Conservation (phyloP, 1,140 invertebrate genomes). For the Sitophilus oryzae region DNA sequence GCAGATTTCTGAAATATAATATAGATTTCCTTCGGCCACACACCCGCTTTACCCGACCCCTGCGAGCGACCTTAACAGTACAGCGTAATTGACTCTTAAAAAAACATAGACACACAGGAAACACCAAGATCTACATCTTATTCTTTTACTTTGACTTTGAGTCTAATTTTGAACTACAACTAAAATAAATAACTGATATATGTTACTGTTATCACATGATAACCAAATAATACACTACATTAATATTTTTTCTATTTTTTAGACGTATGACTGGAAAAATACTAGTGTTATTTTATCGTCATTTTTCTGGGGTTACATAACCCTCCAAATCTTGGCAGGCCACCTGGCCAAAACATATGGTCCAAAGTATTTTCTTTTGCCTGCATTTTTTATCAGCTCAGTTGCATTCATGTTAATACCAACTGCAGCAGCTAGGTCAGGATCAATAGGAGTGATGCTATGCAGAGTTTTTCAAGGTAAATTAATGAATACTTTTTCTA, state of each 20-base stretch:
- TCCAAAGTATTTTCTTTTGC: slow-evolving; percentile 54
- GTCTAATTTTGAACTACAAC: too few species aligned
- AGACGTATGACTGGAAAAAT: slow-evolving; percentile 44
- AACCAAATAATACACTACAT: too few species aligned
- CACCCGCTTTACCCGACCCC: too few species aligned
- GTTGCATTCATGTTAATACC: slow-evolving; percentile 12
- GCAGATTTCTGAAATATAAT: too few species aligned
- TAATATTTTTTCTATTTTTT: slow-evolving; percentile 12
- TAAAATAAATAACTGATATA: too few species aligned
- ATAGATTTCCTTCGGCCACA: too few species aligned
- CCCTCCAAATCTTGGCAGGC: slow-evolving; percentile 59
- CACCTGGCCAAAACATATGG: slow-evolving; percentile 59
- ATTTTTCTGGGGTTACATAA: slow-evolving; percentile 59
- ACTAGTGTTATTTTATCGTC: slow-evolving; percentile 54
- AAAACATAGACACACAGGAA: too few species aligned
- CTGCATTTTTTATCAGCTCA: slow-evolving; percentile 38
- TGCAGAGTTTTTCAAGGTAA: slow-evolving; percentile 22
- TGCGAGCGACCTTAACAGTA: too few species aligned
- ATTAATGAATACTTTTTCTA: not conserved
- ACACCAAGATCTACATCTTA: too few species aligned
- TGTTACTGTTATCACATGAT: too few species aligned
- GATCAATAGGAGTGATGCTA: slow-evolving; percentile 19
- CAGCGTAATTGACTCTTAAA: too few species aligned
- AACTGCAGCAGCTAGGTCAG: slow-evolving; percentile 8
- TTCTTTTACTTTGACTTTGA: too few species aligned